Conservation (phyloP, 1,140 invertebrate genomes). For the Drosophila santomea region DNA sequence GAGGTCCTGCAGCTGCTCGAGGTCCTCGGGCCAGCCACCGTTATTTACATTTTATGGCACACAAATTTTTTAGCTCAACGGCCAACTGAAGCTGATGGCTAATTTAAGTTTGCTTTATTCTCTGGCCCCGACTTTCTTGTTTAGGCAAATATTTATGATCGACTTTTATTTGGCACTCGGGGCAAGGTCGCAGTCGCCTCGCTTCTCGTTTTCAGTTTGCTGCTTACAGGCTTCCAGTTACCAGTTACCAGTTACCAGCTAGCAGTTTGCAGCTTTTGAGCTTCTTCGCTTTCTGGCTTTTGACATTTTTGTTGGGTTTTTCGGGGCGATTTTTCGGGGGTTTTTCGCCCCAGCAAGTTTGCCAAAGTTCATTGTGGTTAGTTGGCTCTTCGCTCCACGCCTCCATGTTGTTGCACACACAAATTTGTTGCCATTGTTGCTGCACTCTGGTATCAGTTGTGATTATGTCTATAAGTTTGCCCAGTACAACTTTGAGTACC, state of each 20-base stretch:
- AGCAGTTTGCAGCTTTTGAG: conserved; percentile 1
- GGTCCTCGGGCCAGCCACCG: conserved; percentile 30
- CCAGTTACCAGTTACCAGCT: conserved; percentile 11
- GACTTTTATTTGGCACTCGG: conserved; percentile 64
- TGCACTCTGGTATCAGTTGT: conserved; percentile 31
- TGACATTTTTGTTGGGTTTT: conserved; percentile 51
- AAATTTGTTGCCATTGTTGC: conserved; percentile 34
- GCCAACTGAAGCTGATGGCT: conserved; percentile 49
- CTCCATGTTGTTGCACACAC: conserved; percentile 15
- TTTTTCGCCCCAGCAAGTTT: conserved; percentile 42
- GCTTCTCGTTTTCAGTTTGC: neutral
- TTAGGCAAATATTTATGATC: conserved; percentile 77
- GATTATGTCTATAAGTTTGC: conserved; percentile 59
- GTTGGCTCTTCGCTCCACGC: conserved; percentile 18
- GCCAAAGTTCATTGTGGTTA: conserved; percentile 61
- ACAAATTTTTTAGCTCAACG: conserved; percentile 27
- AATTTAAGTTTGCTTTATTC: conserved; percentile 76
- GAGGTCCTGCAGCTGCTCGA: conserved; percentile 30
- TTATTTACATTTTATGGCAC: conserved; percentile 77
- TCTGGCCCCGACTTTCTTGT: conserved; percentile 43
- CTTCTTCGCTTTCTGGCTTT: conserved; percentile 48
- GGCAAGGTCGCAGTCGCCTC: conserved; percentile 27
- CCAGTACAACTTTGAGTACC: conserved; percentile 3
- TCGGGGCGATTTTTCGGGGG: neutral
- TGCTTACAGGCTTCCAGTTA: neutral